phyloP scores from a whole-genome alignment of 2,113 vertebrate genomes.

The Condylura cristata region DNA sequence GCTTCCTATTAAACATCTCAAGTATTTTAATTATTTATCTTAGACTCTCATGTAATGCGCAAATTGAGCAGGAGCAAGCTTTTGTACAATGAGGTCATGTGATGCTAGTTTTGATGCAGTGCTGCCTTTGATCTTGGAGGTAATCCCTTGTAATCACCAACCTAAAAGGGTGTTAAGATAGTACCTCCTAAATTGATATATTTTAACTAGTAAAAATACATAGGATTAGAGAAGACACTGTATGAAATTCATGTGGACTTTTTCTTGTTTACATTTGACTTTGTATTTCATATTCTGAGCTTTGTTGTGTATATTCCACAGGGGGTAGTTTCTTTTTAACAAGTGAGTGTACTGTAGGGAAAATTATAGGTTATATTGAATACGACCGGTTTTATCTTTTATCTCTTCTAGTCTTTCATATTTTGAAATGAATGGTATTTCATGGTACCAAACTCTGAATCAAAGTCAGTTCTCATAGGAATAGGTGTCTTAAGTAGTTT shows the following conservation, averaged over 20 bases:
- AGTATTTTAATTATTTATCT: slow-evolving; percentile 51
- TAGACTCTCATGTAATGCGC: background rate
- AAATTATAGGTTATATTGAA: slow-evolving; percentile 67
- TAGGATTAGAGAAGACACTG: slow-evolving; percentile 46
- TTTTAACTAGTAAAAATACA: slow-evolving; percentile 72
- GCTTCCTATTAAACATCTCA: slow-evolving; percentile 54
- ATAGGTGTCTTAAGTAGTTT: slow-evolving; percentile 33
- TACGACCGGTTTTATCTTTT: slow-evolving; percentile 30
- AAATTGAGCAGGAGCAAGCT: slow-evolving; percentile 9
- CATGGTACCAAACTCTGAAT: background rate
- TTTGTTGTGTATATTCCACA: slow-evolving; percentile 60
- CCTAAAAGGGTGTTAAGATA: slow-evolving; percentile 60
- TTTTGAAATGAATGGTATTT: slow-evolving; percentile 56
- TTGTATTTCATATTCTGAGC: slow-evolving; percentile 67
- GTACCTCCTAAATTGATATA: slow-evolving; percentile 60
- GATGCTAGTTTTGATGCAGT: slow-evolving; percentile 38
- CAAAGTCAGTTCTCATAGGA: slow-evolving; percentile 29
- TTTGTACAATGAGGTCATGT: slow-evolving; percentile 23
- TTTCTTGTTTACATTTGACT: slow-evolving; percentile 66
- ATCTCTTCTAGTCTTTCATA: slow-evolving; percentile 23
- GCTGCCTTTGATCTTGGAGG: slow-evolving; percentile 67
- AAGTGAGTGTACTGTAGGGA: background rate
- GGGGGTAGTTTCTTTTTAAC: slow-evolving; percentile 53
- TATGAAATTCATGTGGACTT: slow-evolving; percentile 40
- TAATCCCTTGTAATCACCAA: slow-evolving; percentile 67